phyloP scores from a whole-genome alignment of 2,888 invertebrate species.

The Dioctria linearis region DNA sequence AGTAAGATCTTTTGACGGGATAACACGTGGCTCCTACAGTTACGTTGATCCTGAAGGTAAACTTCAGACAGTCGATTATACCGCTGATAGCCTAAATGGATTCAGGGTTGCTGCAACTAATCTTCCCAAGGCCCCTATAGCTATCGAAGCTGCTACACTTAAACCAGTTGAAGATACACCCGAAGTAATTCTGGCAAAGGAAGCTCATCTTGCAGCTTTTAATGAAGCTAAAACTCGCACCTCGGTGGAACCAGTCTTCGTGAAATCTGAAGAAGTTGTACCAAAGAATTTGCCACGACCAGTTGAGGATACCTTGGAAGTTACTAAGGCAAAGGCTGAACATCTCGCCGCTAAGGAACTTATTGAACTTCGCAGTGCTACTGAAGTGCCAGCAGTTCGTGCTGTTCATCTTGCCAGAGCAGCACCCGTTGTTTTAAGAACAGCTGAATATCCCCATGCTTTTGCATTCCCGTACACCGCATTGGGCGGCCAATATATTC shows the following conservation, averaged over 20 bases:
- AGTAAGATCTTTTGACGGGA: constrained; percentile 72
- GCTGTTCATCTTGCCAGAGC: too few species aligned
- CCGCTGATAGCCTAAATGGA: constrained; percentile 72
- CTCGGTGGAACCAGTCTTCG: constrained; percentile 29
- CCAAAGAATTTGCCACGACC: constrained; percentile 69
- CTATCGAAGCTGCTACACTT: constrained; percentile 55
- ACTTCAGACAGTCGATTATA: constrained; percentile 73
- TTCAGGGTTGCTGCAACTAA: constrained; percentile 75
- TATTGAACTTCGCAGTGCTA: constrained; percentile 62
- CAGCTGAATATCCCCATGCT: too few species aligned
- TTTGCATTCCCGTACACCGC: too few species aligned
- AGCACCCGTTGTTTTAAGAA: too few species aligned
- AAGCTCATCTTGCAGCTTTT: constrained; percentile 68
- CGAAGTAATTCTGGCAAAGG: constrained; percentile 71
- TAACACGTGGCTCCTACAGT: constrained; percentile 73
- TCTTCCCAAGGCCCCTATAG: constrained; percentile 67
- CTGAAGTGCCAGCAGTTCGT: not conserved
- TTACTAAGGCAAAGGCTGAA: constrained; percentile 62
- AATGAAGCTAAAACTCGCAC: constrained; percentile 65
- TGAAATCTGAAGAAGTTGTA: constrained; percentile 63
- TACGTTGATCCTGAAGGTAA: constrained; percentile 73
- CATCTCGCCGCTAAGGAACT: constrained; percentile 67
- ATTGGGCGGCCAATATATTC: too few species aligned
- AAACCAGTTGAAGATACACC: constrained; percentile 70
- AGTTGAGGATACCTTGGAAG: constrained; percentile 71